Evolutionary conservation across 2,113 vertebrate species (phyloP), one percentile per base, ranked within the genome.

Genomic region (pig (Sus scrofa)): DNA sequence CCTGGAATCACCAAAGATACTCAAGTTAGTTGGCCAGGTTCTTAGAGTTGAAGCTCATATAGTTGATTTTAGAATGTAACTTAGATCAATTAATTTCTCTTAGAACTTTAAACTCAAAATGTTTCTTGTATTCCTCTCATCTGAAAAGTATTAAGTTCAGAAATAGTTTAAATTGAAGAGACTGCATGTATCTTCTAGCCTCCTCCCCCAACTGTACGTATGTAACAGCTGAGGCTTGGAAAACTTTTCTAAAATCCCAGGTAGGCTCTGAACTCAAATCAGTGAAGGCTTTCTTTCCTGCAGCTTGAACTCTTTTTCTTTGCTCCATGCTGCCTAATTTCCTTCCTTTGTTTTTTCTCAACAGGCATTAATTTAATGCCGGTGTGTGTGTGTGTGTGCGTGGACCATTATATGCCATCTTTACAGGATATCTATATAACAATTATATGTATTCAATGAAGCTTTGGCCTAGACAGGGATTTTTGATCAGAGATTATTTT

Each of bases 21-120:
- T 90, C 92, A 63, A 96, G 77, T 92, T 94, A 89, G 34, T 95
- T 93, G 86, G 89, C 92, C 96, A 70, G 96, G 71, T 82, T 96
- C 93, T 97, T 97, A 96, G 88, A 96, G 97, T 90, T 63, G 70
- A 37, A 93, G 62, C 97, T 96, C 81, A 52, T 32, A 67, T 54
- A 30, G 34, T 68, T 82, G 89, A 54, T 88, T 96, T 94, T 88
- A 95, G 19, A 92, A 67, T 34, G 37, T 81, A 65, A 77, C 56
- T 92, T 81, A 52, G 18, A 44, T 93, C 52, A 65, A 56, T 93
- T 84, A 67, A 90, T 84, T 75, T 83, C 95, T 79, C 70, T 87
- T 37, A 85, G 84, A 89, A 90, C 27, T 30, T 95, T 75, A 79
- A 74, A 81, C n/a, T 94, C 65, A 34, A 44, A 89, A 89, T 86